Evolutionary conservation across 2,113 vertebrate genomes (phyloP).

Genomic region (Bolborhynchus lineola): DNA sequence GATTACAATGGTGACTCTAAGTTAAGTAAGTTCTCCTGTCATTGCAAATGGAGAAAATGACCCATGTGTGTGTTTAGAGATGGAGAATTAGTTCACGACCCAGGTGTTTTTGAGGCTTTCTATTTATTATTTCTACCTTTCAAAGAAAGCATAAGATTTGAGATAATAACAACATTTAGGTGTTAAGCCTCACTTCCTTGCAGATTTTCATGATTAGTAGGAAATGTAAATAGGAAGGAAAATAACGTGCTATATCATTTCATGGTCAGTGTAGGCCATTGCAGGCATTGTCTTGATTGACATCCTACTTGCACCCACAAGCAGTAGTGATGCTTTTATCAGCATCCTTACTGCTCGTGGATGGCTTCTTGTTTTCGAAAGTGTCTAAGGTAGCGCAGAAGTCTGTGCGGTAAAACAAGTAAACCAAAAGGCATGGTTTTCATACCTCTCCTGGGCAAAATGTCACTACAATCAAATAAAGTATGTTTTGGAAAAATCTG

Average conservation of each 20-base stretch:
- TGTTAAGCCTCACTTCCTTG: background rate
- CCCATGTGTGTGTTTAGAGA: background rate
- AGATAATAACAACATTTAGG: background rate
- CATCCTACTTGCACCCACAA: background rate
- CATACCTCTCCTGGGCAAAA: background rate
- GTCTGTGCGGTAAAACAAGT: background rate
- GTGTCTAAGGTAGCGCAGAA: background rate
- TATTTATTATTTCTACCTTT: background rate
- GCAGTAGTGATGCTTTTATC: background rate
- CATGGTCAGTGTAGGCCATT: background rate
- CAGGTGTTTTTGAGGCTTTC: background rate
- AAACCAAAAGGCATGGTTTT: background rate
- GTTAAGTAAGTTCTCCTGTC: background rate
- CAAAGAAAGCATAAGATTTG: background rate
- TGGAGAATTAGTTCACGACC: background rate
- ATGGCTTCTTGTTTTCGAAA: background rate
- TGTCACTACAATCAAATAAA: background rate
- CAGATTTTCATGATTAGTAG: background rate
- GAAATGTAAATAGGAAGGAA: background rate
- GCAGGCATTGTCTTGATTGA: background rate
- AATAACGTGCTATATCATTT: background rate
- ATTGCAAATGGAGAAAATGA: background rate
- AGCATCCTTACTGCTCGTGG: background rate
- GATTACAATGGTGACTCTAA: background rate
- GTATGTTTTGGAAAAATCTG: background rate